Base-by-base conservation (phyloP, 2,113 vertebrate genomes). In the Trichechus manatus region DNA sequence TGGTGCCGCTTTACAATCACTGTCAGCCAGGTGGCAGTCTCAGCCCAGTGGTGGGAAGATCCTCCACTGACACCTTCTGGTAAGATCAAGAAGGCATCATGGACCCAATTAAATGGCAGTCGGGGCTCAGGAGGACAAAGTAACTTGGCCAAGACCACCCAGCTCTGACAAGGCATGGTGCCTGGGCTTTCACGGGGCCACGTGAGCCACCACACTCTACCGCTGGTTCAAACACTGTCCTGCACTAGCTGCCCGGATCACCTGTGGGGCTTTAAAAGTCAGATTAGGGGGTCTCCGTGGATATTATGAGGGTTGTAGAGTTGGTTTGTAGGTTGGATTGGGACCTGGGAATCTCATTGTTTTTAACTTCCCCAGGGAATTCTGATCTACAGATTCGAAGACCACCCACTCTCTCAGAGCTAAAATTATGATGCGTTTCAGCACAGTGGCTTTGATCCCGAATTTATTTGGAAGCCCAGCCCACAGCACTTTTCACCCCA, bases 11-110 rank as follows among this genome's bases (percentile, higher is more conserved):
- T 87, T 81, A 87, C 19, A 83, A 33, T 79, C 3, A 3, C 53
- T 82, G 66, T 92, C 70, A 72, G 77, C 75, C 80, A 87, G 77
- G 82, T 82, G 91, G 82, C 91, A 78, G 53, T 77, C 93, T 95
- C 82, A 88, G 56, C 78, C 11, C 33, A 84, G 53, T 63, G 29
- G 7, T 68, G 50, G 79, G 66, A 78, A 91, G 86, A 39, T 66
- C 74, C 56, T 87, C 20, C 9, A 11, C 70, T 66, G 86, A 90
- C 81, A 77, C 89, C 33, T 56, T 56, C 53, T 75, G 93, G 91
- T 92, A n/a, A 94, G 33, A 88, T 61, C 33, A 25, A 47, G 53
- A 74, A 36, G 23, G 53, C 39, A 19, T n/a, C 22, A 3, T 29
- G 47, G 66, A 42, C 27, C 39, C n/a, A 20, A 59, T 44, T 84